Evolutionary conservation across 2,113 vertebrate species (phyloP).

Genomic region (Sinocyclocheilus anshuiensis): DNA sequence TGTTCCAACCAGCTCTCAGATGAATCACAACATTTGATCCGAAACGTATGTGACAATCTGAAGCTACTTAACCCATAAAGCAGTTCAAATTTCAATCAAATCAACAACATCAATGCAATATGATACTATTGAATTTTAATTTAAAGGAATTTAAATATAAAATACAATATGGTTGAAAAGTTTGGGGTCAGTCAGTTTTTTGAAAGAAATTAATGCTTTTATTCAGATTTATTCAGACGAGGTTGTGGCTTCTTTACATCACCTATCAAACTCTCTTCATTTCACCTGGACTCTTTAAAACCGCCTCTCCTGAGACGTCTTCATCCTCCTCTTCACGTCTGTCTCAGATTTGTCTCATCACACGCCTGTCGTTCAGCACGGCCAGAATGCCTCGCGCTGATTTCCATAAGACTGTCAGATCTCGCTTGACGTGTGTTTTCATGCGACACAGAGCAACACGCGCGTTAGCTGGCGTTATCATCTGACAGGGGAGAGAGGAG

Average conservation of each 20-base stretch:
- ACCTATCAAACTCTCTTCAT: background rate
- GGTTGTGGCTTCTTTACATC: background rate
- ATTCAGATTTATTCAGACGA: background rate
- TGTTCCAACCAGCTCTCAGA: background rate
- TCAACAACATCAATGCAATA: background rate
- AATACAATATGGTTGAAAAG: background rate
- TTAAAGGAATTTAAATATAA: background rate
- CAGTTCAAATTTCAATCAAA: background rate
- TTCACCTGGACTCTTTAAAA: background rate
- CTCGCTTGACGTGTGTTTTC: background rate
- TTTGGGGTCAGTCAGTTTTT: background rate
- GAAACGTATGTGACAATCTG: background rate
- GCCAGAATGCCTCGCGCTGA: background rate
- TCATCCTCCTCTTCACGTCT: conserved; percentile 16
- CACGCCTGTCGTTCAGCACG: background rate
- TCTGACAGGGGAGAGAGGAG: background rate
- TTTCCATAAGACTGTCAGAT: background rate
- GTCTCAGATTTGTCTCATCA: background rate
- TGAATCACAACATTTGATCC: conserved; percentile 15
- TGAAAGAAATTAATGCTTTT: background rate
- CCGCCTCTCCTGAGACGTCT: background rate
- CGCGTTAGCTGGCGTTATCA: background rate
- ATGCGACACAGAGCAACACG: background rate
- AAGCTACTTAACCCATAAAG: background rate
- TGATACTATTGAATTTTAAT: background rate